A percentile compares a stretch with the other conserved stretches of the same genome.
Evolutionary conservation across 2,113 vertebrate genomes (phyloP).

Genomic region (Vireo altiloquus): DNA sequence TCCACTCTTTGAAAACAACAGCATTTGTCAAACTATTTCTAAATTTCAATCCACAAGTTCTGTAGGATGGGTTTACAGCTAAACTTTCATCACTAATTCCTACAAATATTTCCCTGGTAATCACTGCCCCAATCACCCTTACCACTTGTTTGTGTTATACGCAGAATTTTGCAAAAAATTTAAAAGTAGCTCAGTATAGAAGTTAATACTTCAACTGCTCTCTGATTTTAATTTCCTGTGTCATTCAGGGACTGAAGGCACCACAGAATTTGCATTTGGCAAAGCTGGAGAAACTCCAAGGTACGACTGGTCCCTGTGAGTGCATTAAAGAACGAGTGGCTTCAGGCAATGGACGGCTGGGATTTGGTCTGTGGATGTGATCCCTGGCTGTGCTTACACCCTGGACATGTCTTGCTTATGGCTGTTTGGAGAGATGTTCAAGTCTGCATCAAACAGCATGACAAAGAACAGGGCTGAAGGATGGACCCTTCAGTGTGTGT

Average conservation of each 20-base stretch:
- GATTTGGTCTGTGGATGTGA: background rate
- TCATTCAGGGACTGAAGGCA: background rate
- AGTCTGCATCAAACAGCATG: accelerated
- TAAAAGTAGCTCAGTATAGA: background rate
- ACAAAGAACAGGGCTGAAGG: background rate
- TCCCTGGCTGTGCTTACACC: background rate
- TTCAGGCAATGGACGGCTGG: background rate
- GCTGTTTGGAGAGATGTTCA: background rate
- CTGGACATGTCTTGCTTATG: background rate
- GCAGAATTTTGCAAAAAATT: background rate
- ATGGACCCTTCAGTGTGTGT: accelerated
- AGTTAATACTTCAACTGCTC: background rate
- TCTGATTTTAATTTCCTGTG: background rate
- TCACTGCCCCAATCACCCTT: background rate
- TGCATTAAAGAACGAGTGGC: background rate
- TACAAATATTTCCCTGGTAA: background rate
- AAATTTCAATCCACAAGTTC: background rate
- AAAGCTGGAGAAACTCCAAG: background rate
- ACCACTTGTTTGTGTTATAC: background rate
- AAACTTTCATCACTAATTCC: background rate
- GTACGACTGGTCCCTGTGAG: accelerated
- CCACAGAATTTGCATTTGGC: background rate
- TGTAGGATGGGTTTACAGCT: background rate
- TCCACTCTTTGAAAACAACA: background rate
- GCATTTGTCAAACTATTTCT: background rate